Evolutionary conservation across 2,113 vertebrate species (phyloP).

Genomic region (Oxygymnocypris stewartii): DNA sequence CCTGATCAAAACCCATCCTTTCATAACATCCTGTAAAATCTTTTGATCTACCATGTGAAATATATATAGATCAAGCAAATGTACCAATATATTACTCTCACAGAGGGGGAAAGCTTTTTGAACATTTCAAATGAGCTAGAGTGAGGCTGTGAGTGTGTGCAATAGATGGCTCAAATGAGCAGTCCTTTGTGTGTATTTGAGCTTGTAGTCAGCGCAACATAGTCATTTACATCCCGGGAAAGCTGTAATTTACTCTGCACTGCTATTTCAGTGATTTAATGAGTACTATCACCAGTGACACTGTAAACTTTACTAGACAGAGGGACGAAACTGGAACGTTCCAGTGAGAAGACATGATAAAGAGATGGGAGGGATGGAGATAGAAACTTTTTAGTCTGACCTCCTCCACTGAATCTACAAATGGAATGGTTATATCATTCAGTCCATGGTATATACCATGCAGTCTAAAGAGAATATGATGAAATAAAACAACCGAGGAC

Average conservation of each 20-base stretch:
- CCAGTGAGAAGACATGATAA: constrained; percentile 5
- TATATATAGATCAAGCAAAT: constrained; percentile 21
- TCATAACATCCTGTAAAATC: constrained; percentile 34
- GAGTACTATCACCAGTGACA: constrained; percentile 40
- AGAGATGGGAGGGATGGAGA: background rate
- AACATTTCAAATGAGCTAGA: constrained; percentile 32
- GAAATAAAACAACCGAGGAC: background rate
- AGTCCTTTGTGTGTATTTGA: constrained; percentile 39
- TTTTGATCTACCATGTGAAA: constrained; percentile 25
- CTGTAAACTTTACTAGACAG: constrained; percentile 45
- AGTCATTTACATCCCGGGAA: constrained; percentile 36
- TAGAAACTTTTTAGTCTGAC: background rate
- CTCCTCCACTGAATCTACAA: background rate
- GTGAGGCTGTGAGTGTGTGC: background rate
- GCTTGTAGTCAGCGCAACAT: constrained; percentile 15
- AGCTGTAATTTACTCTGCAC: constrained; percentile 44
- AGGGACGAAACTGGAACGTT: constrained; percentile 18
- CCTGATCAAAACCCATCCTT: constrained; percentile 10
- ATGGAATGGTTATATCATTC: background rate
- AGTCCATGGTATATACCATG: too few relatives aligned
- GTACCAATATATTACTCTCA: constrained; percentile 29
- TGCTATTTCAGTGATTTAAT: constrained; percentile 50
- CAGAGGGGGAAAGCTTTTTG: constrained; percentile 25
- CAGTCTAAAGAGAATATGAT: background rate
- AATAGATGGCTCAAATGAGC: constrained; percentile 23